Percentiles rank a stretch among this genome's conserved stretches.
These are phyloP conservation scores for Actinernus sp. DNA, from an alignment of 92 coral and sea anemone genomes.

Conservation along the genomic window DNA sequence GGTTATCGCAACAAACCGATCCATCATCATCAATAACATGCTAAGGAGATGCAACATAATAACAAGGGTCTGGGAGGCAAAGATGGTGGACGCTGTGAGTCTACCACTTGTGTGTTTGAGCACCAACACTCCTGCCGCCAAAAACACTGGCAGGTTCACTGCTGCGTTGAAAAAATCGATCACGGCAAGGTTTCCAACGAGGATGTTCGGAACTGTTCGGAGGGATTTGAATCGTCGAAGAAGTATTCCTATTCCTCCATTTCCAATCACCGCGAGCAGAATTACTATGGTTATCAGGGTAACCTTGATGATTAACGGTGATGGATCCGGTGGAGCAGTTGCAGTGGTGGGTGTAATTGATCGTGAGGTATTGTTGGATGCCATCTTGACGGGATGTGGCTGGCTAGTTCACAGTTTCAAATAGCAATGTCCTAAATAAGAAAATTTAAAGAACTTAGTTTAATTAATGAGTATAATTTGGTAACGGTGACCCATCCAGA, in stretches of 20 bases:
- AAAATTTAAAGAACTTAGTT: no score
- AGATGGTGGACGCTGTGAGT: neutral
- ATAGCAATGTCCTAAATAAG: no score
- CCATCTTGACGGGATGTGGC: no score
- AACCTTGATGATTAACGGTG: constrained; percentile 1
- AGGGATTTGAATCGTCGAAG: constrained; percentile 25
- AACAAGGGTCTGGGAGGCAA: constrained; percentile 9
- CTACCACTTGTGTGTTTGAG: constrained; percentile 4
- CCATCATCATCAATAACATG: constrained; percentile 19
- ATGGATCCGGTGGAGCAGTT: no score
- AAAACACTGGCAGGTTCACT: constrained; percentile 28
- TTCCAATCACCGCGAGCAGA: constrained; percentile 24
- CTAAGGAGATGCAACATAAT: constrained; percentile 13
- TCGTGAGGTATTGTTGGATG: no score
- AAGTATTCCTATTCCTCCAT: constrained; percentile 10
- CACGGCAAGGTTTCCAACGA: constrained; percentile 36
- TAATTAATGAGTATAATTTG: no score
- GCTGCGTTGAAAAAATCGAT: constrained; percentile 27
- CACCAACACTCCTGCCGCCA: constrained; percentile 21
- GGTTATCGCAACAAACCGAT: constrained; percentile 34
- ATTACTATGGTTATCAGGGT: constrained; percentile 6
- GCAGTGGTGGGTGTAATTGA: no score
- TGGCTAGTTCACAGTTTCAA: no score
- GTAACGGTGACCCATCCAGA: no score
- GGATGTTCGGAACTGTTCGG: constrained; percentile 37